Evolutionary conservation across 2,797 vertebrate species (phyloP).

Genomic region (Loriculus beryllinus): DNA sequence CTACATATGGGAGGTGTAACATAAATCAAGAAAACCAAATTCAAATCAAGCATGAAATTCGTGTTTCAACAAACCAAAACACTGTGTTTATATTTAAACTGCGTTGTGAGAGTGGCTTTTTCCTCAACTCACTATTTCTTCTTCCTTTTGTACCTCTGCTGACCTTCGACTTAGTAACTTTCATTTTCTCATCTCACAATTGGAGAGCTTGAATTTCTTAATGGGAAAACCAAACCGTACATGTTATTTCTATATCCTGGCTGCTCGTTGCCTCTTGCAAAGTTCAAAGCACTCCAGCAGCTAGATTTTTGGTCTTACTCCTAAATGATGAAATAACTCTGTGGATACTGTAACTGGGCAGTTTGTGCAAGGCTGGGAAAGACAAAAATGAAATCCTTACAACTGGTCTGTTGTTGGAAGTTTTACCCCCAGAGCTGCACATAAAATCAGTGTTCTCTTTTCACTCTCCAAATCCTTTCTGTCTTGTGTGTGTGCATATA

Average conservation of each 20-base stretch:
- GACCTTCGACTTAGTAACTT: neutral
- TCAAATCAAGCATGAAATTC: neutral
- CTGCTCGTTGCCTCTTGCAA: neutral
- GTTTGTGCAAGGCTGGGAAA: neutral
- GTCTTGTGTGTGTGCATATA: too few species aligned
- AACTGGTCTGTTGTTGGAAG: neutral
- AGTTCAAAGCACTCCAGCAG: conserved; percentile 4
- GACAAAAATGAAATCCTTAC: neutral
- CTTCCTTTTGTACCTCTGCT: neutral
- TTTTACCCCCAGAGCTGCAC: neutral
- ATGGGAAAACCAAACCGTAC: neutral
- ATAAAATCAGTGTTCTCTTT: neutral
- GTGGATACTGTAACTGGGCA: neutral
- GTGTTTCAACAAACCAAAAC: conserved; percentile 4
- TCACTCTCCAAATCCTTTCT: neutral
- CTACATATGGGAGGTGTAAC: neutral
- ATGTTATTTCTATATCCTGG: neutral
- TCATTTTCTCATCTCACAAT: neutral
- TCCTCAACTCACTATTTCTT: neutral
- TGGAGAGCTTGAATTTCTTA: neutral
- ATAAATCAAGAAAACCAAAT: neutral
- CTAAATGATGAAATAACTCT: neutral
- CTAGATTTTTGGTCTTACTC: neutral
- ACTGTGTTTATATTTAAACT: neutral
- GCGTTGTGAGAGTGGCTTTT: neutral